A percentile compares a stretch with the other conserved stretches of the same genome.
phyloP scores from a whole-genome alignment of 1,140 invertebrate species.

The fruit fly (Drosophila melanogaster) region DNA sequence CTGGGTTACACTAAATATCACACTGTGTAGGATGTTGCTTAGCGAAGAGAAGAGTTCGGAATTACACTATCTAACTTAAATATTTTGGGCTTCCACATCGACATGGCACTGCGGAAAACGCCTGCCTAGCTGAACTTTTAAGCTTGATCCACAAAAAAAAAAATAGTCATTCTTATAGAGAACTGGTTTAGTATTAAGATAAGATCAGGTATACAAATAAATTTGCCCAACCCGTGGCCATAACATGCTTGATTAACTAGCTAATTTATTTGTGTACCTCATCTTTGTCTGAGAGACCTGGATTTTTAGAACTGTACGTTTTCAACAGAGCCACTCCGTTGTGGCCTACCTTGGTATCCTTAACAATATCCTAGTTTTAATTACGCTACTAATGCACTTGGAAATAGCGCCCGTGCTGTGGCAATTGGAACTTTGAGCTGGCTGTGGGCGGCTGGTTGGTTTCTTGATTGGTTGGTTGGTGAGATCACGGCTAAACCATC shows the following conservation, averaged over 20 bases:
- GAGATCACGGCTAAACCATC: conserved; percentile 84
- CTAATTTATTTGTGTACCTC: background rate
- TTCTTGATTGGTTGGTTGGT: conserved; percentile 33
- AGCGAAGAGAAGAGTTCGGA: conserved; percentile 60
- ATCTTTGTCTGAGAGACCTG: background rate
- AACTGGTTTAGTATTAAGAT: conserved; percentile 3
- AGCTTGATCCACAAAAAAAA: background rate
- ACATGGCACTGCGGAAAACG: background rate
- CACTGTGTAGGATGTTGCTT: conserved; percentile 84
- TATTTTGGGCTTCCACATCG: conserved; percentile 1
- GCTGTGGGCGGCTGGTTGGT: conserved; percentile 37
- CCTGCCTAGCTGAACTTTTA: background rate
- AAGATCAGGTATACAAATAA: conserved; percentile 4
- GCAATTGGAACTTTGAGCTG: conserved; percentile 48
- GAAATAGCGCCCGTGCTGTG: conserved; percentile 70
- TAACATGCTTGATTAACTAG: background rate
- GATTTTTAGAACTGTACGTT: background rate
- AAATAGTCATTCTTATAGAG: background rate
- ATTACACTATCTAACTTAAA: conserved; percentile 61
- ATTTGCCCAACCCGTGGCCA: background rate
- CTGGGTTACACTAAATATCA: conserved; percentile 83
- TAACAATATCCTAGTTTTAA: conserved; percentile 12
- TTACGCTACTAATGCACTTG: conserved; percentile 78
- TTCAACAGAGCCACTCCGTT: background rate
- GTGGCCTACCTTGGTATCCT: conserved; percentile 6